phyloP scores from a whole-genome alignment of 2,797 vertebrate genomes.

The Siniperca scherzeri region DNA sequence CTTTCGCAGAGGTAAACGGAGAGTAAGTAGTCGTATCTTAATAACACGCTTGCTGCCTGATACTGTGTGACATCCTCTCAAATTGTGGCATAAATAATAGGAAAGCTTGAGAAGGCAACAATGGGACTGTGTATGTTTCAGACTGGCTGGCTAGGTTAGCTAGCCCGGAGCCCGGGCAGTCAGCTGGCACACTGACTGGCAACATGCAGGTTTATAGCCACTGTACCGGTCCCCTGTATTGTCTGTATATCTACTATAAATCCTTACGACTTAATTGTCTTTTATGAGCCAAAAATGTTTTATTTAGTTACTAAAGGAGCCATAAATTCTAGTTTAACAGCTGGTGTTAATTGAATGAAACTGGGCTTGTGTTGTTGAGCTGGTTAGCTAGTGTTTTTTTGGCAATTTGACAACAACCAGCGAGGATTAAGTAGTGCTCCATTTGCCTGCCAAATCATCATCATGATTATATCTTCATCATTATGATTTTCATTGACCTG shows the following conservation, averaged over 20 bases:
- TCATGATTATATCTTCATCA: background rate
- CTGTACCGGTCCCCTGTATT: slow-evolving; percentile 30
- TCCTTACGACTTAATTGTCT: background rate
- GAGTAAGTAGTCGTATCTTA: slow-evolving; percentile 83
- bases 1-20: slow-evolving; percentile 82
- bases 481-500: slow-evolving; percentile 10
- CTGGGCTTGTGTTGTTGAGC: slow-evolving; percentile 44
- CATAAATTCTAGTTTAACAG: background rate
- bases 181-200: slow-evolving; percentile 75
- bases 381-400: slow-evolving; percentile 36
- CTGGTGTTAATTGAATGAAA: slow-evolving; percentile 44
- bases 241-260: background rate
- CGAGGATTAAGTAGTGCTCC: slow-evolving; percentile 12
- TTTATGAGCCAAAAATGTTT: background rate
- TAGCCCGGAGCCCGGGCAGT: slow-evolving; percentile 76
- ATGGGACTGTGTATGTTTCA: slow-evolving; percentile 82
- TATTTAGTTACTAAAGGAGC: background rate
- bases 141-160: slow-evolving; percentile 77
- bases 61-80: slow-evolving; percentile 46
- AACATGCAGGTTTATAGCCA: slow-evolving; percentile 58
- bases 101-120: slow-evolving; percentile 83
- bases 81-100: slow-evolving; percentile 53
- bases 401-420: slow-evolving; percentile 29
- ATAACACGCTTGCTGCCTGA: slow-evolving; percentile 19
- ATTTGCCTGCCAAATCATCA: slow-evolving; percentile 20